These are phyloP conservation scores for Xiphydria camelus DNA, from an alignment of 2,888 invertebrate species.

Conservation along the genomic window DNA sequence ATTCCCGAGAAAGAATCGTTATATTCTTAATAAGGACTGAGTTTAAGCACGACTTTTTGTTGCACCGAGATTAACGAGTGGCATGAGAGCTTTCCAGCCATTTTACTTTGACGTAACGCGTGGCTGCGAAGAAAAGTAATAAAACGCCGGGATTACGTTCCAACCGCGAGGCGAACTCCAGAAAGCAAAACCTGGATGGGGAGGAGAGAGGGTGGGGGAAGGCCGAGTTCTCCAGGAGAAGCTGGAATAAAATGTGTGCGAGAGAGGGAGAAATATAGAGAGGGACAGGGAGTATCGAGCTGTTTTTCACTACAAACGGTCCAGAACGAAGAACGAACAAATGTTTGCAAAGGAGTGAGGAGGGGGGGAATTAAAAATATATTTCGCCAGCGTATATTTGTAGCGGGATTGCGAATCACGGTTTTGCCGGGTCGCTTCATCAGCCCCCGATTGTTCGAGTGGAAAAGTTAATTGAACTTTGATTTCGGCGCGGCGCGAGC, in stretches of 20 bases:
- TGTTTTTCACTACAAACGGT: slow-evolving; percentile 1
- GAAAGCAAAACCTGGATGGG: no score
- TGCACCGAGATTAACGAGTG: no score
- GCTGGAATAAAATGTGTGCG: slow-evolving; percentile 20
- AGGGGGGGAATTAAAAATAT: slow-evolving; percentile 21
- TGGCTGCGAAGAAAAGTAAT: slow-evolving; percentile 28
- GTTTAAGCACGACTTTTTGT: no score
- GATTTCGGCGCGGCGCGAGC: no score
- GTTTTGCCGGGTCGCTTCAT: slow-evolving; percentile 41
- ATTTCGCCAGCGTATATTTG: not conserved
- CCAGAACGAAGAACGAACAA: slow-evolving; percentile 26
- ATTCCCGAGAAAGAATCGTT: no score
- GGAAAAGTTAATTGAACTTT: slow-evolving; percentile 50
- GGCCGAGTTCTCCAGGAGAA: no score
- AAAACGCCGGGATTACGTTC: slow-evolving; percentile 23
- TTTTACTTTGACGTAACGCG: no score
- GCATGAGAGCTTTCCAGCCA: no score
- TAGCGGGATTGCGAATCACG: slow-evolving; percentile 24
- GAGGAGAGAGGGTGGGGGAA: no score
- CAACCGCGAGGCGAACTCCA: not conserved
- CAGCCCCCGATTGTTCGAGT: slow-evolving; percentile 44
- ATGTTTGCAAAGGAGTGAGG: slow-evolving; percentile 21
- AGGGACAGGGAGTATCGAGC: slow-evolving; percentile 3
- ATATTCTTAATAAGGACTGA: no score
- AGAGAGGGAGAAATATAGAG: slow-evolving; percentile 1